Evolutionary conservation across 2,888 invertebrate species (phyloP).

Genomic region (Dryococelus australis): DNA sequence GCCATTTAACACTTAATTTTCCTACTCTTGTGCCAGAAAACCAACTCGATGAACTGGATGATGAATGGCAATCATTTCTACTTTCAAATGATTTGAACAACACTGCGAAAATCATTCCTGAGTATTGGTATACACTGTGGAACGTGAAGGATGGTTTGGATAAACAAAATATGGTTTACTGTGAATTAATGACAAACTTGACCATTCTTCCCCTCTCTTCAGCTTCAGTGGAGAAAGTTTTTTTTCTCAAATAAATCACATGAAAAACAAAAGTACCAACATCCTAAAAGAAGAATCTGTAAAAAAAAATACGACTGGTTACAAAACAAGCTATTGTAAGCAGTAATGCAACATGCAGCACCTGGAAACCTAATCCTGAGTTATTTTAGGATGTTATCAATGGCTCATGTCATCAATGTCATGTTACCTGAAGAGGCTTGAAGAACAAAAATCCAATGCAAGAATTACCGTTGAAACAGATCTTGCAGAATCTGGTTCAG

Average conservation of each 20-base stretch:
- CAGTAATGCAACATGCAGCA: neutral
- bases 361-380: neutral
- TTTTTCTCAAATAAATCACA: neutral
- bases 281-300: neutral
- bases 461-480: neutral
- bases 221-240: neutral
- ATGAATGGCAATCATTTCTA: neutral
- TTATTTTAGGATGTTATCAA: neutral
- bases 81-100: neutral
- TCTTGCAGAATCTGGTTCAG: neutral
- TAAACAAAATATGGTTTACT: neutral
- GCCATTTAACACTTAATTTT: neutral
- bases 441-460: neutral
- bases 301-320: neutral
- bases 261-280: neutral
- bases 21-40: neutral
- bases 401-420: neutral
- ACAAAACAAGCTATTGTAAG: neutral
- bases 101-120: neutral
- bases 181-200: neutral
- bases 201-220: constrained; percentile 7
- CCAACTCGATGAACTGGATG: neutral
- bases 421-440: constrained; percentile 1
- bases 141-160: neutral
- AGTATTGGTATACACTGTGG: neutral